Evolutionary conservation across 2,888 invertebrate species (phyloP), one percentile per base, ranked within the genome.

Genomic region (Ochropleura leucogaster): DNA sequence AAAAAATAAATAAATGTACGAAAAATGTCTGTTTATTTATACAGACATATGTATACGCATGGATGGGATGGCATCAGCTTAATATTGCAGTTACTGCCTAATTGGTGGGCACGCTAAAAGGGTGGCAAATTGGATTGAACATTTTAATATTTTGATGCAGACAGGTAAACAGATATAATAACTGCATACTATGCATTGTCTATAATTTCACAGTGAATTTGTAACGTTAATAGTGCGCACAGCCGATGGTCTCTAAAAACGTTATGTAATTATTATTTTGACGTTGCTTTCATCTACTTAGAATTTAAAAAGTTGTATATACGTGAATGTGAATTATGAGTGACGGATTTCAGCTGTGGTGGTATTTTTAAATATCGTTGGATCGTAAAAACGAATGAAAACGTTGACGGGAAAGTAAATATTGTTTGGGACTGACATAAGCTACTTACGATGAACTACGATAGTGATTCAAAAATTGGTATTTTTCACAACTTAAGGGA

Each of bases 31-130:
- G n/a, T n/a, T n/a, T n/a, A n/a, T n/a, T 30, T 30, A 30, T 3
- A 30, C 30, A 55, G 20, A 30, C 30, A 68, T 20, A 42, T 42
- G 51, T 59, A 46, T 42, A 20, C n/a, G 3, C 49, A 53, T 47
- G 46, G 49, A 64, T 57, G 51, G 30, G 42, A 42, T n/a, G 44
- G 47, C 30, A 65, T 67, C 55, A 44, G 62, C 18, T 18, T 68
- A 44, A 62, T 57, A 62, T 69, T 64, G 55, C 40, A 46, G 30
- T 71, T 47, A 12, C 18, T 40, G 12, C 46, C 46, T 74, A 73
- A 82, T 73, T 71, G 72, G 53, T 51, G 47, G 55, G 62, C 49
- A 47, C 64, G 62, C 71, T 75, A 60, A 74, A 78, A 78, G 68
- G 73, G 72, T 55, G 44, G 68, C 18, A 14, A 76, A 77, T 67